These are phyloP conservation scores for Therioaphis trifolii DNA, from an alignment of 2,888 invertebrate species.

Conservation along the genomic window DNA sequence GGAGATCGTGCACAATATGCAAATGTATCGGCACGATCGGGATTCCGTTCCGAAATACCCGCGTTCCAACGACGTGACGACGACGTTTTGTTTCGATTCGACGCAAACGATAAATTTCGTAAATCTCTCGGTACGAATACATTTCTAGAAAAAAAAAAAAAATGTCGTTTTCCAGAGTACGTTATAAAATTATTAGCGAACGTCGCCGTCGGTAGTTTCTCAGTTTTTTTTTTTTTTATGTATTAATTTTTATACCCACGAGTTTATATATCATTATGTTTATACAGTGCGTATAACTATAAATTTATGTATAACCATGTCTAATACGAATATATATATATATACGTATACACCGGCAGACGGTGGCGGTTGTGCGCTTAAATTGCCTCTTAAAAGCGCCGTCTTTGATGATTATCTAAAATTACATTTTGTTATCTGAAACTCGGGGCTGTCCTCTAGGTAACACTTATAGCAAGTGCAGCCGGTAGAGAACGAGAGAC, in stretches of 20 bases:
- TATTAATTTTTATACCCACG: neutral
- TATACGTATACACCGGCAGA: neutral
- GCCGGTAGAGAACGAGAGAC: neutral
- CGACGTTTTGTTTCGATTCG: neutral
- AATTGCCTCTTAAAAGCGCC: conserved; percentile 61
- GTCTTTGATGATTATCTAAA: conserved; percentile 62
- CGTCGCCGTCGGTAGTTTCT: neutral
- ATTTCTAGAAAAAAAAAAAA: too few species aligned
- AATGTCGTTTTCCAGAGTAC: neutral
- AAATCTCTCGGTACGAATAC: neutral
- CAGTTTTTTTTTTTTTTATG: neutral
- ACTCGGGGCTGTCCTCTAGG: conserved; percentile 43
- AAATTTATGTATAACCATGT: neutral
- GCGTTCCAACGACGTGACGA: neutral
- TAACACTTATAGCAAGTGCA: conserved; percentile 30
- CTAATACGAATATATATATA: neutral
- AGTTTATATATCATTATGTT: neutral
- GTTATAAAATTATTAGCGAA: conserved; percentile 43
- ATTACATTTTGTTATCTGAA: conserved; percentile 62
- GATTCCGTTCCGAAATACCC: neutral
- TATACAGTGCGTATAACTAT: neutral
- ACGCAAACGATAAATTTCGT: neutral
- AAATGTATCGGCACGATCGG: neutral
- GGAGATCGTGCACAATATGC: neutral
- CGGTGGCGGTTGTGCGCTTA: conserved; percentile 33